Evolutionary conservation across 1,140 invertebrate genomes (phyloP).

Genomic region (Drosophila suzukii): DNA sequence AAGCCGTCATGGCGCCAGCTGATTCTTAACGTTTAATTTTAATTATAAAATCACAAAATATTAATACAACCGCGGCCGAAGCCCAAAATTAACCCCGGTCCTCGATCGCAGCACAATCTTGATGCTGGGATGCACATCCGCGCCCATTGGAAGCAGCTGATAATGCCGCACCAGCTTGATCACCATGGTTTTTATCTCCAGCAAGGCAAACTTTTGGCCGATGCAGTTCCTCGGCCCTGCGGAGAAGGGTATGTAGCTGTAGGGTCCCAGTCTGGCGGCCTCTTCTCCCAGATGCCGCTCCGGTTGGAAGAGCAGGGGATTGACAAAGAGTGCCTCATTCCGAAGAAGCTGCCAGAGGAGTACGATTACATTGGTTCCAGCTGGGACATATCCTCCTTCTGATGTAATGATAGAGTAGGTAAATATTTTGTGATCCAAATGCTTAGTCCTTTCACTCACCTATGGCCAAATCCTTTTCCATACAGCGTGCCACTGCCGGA

Average conservation of each 20-base stretch:
- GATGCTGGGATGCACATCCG: conserved; percentile 58
- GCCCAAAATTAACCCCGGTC: conserved; percentile 64
- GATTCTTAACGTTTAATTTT: not conserved
- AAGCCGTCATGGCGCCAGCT: not conserved
- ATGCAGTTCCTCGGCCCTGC: conserved; percentile 88
- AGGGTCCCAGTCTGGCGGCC: conserved; percentile 53
- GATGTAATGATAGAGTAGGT: not conserved
- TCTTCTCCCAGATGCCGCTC: conserved; percentile 89
- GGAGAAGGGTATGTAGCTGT: conserved; percentile 87
- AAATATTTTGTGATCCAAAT: conserved; percentile 42
- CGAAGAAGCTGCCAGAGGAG: conserved; percentile 85
- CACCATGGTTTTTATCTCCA: conserved; percentile 89
- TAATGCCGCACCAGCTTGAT: conserved; percentile 82
- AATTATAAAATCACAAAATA: not conserved
- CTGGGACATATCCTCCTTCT: conserved; percentile 82
- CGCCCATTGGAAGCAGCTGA: conserved; percentile 68
- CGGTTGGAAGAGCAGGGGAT: conserved; percentile 85
- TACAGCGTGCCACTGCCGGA: conserved; percentile 85
- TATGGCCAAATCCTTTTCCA: conserved; percentile 85
- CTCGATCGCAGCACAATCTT: conserved; percentile 69
- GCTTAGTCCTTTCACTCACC: conserved; percentile 68
- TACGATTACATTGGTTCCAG: conserved; percentile 83
- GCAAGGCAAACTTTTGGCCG: conserved; percentile 91
- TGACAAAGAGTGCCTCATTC: conserved; percentile 71
- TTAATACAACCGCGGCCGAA: conserved; percentile 34